Evolutionary conservation across 2,888 invertebrate genomes (phyloP), one percentile per base, ranked within the genome.

Genomic region (Polyommatus iphigenia): DNA sequence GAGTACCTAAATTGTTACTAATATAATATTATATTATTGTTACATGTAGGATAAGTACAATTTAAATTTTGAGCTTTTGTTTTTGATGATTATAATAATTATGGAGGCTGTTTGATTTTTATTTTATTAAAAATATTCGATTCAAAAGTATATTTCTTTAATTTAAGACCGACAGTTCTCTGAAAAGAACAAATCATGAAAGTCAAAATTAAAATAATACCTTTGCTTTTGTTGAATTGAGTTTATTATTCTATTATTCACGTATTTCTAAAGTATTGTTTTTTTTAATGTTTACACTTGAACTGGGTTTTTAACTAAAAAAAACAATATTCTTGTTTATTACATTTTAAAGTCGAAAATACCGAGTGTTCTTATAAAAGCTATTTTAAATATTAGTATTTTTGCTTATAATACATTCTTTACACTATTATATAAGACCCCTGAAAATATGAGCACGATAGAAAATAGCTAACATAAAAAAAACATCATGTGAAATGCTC

Each of bases 201-300:
- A 20, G 57, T 57, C 57, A 57, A 57, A 57, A 57, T 57, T 57
- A 57, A 57, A 57, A 57, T 57, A 57, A 57, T 57, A 20, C 57
- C 57, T 57, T 57, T 57, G 57, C n/a, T 57, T 57, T 57, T 57
- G 57, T 57, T 57, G 57, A 57, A 57, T 57, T 57, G 57, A 57
- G 57, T 57, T 57, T 57, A 57, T 57, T 57, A 8, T 18, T 6
- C n/a, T 57, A 57, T 20, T 57, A n/a, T 57, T 57, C n/a, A 57
- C 57, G 18, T 57, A 57, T 57, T 57, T 57, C n/a, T 57, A 57
- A 57, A 57, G n/a, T 57, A 57, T 57, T 57, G 57, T 4, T 57
- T 57, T 57, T n/a, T 57, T 57, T 1, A 57, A 57, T 57, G 57
- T 57, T 57, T 57, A 57, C 57, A 57, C 57, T 57, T 57, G 57